Evolutionary conservation across 2,888 invertebrate genomes (phyloP).

Genomic region (Cyaniris semiargus): DNA sequence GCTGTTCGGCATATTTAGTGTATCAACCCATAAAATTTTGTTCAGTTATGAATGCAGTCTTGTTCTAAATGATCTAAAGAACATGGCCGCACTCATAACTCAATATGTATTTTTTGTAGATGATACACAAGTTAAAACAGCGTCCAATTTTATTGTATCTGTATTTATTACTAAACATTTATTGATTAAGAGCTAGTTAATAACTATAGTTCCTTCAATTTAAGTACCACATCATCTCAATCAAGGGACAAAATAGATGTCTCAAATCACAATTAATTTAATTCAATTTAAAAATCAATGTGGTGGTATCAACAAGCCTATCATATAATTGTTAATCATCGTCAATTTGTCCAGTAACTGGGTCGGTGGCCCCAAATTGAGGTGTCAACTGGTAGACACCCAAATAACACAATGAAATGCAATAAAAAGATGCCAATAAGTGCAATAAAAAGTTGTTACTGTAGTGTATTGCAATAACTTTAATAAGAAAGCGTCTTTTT

Average conservation of each 20-base stretch:
- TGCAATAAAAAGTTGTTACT: background rate
- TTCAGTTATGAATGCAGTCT: no score
- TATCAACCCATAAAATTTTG: no score
- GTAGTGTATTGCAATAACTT: background rate
- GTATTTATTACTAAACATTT: no score
- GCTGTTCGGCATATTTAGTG: no score
- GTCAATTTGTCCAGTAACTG: conserved; percentile 7
- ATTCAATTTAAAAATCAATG: conserved; percentile 19
- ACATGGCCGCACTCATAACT: no score
- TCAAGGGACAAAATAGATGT: background rate
- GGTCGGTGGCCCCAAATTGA: conserved; percentile 5
- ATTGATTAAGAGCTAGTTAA: no score
- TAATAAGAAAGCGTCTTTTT: no score
- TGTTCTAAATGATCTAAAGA: no score
- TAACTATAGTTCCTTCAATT: background rate
- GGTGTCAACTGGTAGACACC: background rate
- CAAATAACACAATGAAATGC: background rate
- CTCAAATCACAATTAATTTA: conserved; percentile 10
- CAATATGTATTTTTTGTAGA: no score
- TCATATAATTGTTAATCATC: conserved; percentile 6
- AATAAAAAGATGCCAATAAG: background rate
- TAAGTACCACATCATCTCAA: background rate
- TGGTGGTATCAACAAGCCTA: background rate
- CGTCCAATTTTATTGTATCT: no score
- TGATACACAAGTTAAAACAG: no score